Evolutionary conservation across 1,140 invertebrate genomes (phyloP).

Genomic region (Dolichoris vasculosae): DNA sequence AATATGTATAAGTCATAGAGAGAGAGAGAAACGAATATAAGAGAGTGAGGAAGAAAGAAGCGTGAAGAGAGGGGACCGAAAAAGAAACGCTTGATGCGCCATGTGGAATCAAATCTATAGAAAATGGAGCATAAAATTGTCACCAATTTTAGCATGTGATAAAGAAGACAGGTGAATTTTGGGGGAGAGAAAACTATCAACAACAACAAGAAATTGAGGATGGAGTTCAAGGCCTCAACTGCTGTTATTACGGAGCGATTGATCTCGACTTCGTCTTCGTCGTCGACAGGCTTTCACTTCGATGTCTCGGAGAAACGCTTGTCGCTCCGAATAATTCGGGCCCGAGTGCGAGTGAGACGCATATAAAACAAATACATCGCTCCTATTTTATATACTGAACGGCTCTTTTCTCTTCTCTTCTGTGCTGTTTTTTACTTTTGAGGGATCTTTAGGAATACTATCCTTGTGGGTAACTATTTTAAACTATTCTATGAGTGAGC

Average conservation of each 20-base stretch:
- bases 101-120: slow-evolving; percentile 36
- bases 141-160: not conserved
- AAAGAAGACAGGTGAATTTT: slow-evolving; percentile 2
- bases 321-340: slow-evolving; percentile 26
- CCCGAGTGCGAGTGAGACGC: slow-evolving; percentile 41
- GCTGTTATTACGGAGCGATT: slow-evolving; percentile 8
- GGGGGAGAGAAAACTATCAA: not conserved
- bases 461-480: slow-evolving; percentile 33
- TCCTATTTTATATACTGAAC: slow-evolving; percentile 6
- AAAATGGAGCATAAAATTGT: slow-evolving; percentile 18
- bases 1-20: not conserved
- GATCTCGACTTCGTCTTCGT: slow-evolving; percentile 32
- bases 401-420: not conserved
- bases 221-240: slow-evolving; percentile 10
- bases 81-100: slow-evolving; percentile 50
- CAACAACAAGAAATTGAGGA: slow-evolving; percentile 14
- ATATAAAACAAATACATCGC: slow-evolving; percentile 43
- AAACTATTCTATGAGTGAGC: not conserved
- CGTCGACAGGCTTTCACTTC: slow-evolving; percentile 18
- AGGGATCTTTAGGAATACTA: slow-evolving; percentile 22
- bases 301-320: slow-evolving; percentile 23
- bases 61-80: not conserved
- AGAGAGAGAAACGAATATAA: not conserved
- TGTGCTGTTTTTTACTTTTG: slow-evolving; percentile 11
- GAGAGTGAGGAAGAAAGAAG: slow-evolving; percentile 13